Conservation (phyloP, 1,140 invertebrate genomes). For the Hermetia illucens region DNA sequence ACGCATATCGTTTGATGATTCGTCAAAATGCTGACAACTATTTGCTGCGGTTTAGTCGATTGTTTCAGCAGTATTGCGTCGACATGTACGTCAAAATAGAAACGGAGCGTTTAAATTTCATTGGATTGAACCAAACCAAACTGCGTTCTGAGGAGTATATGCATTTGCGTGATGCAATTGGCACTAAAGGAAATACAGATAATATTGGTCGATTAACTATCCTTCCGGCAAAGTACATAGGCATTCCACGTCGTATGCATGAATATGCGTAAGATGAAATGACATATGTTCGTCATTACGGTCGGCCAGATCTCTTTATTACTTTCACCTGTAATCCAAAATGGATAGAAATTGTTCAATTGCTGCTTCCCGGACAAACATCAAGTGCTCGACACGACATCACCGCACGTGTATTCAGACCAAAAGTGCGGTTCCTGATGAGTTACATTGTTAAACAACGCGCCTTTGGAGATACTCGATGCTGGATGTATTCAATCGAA, state of each 20-base stretch:
- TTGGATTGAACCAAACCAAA: constrained; percentile 29
- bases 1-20: too few species aligned
- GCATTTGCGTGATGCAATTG: constrained; percentile 26
- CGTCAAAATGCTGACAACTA: too few species aligned
- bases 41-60: too few species aligned
- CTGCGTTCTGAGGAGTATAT: constrained; percentile 20
- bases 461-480: constrained; percentile 20
- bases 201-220: constrained; percentile 24
- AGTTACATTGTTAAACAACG: constrained; percentile 25
- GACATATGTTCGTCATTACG: constrained; percentile 27
- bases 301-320: constrained; percentile 29
- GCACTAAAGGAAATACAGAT: constrained; percentile 15
- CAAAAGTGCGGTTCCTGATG: constrained; percentile 32
- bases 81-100: constrained; percentile 35
- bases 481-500: constrained; percentile 33
- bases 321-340: constrained; percentile 35
- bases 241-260: constrained; percentile 28
- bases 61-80: too few species aligned
- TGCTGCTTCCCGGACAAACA: constrained; percentile 22
- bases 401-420: constrained; percentile 30
- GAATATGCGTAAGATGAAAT: constrained; percentile 31
- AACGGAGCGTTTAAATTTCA: constrained; percentile 29
- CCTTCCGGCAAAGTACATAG: constrained; percentile 23
- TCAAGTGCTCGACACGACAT: constrained; percentile 24
- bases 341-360: constrained; percentile 29